Evolutionary conservation across 2,888 invertebrate species (phyloP), one percentile per base, ranked within the genome.

Genomic region (Odontothrips loti): DNA sequence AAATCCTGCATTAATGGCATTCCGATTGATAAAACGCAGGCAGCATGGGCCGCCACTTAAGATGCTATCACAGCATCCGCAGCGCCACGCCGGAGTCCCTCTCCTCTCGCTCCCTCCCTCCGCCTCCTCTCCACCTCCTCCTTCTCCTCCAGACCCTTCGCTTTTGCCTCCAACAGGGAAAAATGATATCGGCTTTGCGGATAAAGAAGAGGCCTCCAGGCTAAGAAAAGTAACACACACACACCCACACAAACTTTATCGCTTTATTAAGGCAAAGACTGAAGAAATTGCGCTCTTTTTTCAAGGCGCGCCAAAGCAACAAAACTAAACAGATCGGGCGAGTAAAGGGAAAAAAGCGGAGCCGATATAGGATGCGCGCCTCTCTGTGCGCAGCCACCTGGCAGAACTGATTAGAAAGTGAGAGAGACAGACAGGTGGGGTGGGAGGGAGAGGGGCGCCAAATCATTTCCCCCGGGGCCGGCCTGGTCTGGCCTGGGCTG

Each of bases 11-110:
- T 58, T 75, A 75, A 75, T 75, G 68, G 68, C 68, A 75, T 75
- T 75, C 68, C 23, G 68, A 75, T 75, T 75, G 68, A 75, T 75
- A 75, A 75, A 75, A 75, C 23, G 68, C 68, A 75, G 58, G 58
- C 58, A 58, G 58, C 58, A n/a, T 58, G 58, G 58, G n/a, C 58
- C 58, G 34, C 58, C 58, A 58, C 58, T 58, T 58, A 58, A 58
- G 58, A 58, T 58, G 58, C 58, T 58, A 58, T 58, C 58, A 58
- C 58, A 58, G 58, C 58, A 58, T 58, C 58, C 58, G 58, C 58
- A 17, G 58, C 58, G 4, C 58, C 51, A 20, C 51, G 51, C 51
- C 51, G 51, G 1, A 20, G 34, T 43, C 51, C 51, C 51, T 10
- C 15, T 2, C 51, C 51, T 10, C 15, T 10, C 58, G 15, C 34